Evolutionary conservation across 2,888 invertebrate genomes (phyloP), one percentile per base, ranked within the genome.

Genomic region (Dolichomitus sp.): DNA sequence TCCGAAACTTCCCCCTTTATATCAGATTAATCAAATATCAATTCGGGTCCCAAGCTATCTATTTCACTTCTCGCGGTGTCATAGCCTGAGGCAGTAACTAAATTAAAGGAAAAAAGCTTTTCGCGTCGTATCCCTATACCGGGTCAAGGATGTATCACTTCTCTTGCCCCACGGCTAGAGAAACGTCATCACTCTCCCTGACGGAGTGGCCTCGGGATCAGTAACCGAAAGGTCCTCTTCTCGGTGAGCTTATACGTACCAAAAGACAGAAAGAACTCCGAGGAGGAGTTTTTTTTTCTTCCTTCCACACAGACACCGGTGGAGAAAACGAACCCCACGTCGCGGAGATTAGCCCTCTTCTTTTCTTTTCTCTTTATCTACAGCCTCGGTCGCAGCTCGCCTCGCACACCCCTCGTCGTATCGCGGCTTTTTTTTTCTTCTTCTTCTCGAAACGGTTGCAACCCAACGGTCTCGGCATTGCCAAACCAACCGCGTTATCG

Each of bases 401-500:
- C 78, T 48, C 52, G 59, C 17, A 33, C 81, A 66, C 66, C 74
- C 52, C 59, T 57, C 33, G 65, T 61, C 40, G 50, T 69, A 45
- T 66, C 59, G 70, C 59, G 17, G 17, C 68, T 77, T 59, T 82
- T 81, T 48, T 63, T 61, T 68, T 59, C 42, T 48, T 50, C 59
- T 68, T 54, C 48, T 61, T 40, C 54, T 69, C 30, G 27, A 30
- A 76, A 84, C 54, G 40, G 54, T 68, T 12, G 48, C 50, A 37
- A 70, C 42, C 59, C 37, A 37, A 59, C 66, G 73, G 68, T 80
- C 66, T 52, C 37, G 30, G 65, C 77, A 74, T 70, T 76, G 82
- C 75, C 84, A 86, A 85, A 85, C 87, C 88, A 87, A 86, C 86
- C 85, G 87, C 86, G 88, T 89, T 90, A 90, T 89, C 90, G 83